Base-by-base conservation (phyloP, 2,888 invertebrate genomes). In the Pristionchus entomophagus region DNA sequence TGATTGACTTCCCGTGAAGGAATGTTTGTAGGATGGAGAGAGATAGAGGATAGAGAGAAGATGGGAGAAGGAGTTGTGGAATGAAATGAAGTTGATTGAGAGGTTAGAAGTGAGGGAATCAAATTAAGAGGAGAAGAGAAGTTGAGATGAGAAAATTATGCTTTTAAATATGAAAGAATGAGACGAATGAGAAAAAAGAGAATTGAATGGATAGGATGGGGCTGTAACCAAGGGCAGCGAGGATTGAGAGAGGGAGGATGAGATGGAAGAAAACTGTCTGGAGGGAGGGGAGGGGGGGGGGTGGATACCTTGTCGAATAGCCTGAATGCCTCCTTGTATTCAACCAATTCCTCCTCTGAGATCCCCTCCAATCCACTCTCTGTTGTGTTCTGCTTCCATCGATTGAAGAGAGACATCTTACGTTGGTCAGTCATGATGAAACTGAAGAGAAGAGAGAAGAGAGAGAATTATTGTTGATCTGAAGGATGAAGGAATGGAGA, bases 241-340 rank as follows among this genome's bases (percentile, higher is more conserved):
- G 29, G 59, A 56, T 59, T 8, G n/a, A 49, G 17, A 22, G n/a
- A 86, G 22, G 32, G 49, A 51, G 22, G 49, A 84, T n/a, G 29
- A 29, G 56, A 17, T 22, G 12, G 69, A 5, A 32, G 45, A 49
- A 45, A 49, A 26, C n/a, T n/a, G n/a, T n/a, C n/a, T n/a, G 5
- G 38, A 69, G 69, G 38, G 77, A 38, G 35, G 29, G 41, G 12
- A 82, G 59, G 32, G 19, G 29, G 5, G n/a, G 19, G n/a, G 22
- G 56, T 38, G 41, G 17, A 19, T 32, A 92, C 93, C 91, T 93
- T 93, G 88, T 93, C 93, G 87, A 93, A 93, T 45, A 93, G 89
- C 85, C 93, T 85, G 88, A 93, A 93, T 35, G 93, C 93, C 82
- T 93, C 93, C 82, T 91, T 91, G 88, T 91, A 93, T 86, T 93